These are phyloP conservation scores for Aurelia sp. DNA, from an alignment of 30 jellyfish, hydroid and myxozoan species.

Conservation along the genomic window DNA sequence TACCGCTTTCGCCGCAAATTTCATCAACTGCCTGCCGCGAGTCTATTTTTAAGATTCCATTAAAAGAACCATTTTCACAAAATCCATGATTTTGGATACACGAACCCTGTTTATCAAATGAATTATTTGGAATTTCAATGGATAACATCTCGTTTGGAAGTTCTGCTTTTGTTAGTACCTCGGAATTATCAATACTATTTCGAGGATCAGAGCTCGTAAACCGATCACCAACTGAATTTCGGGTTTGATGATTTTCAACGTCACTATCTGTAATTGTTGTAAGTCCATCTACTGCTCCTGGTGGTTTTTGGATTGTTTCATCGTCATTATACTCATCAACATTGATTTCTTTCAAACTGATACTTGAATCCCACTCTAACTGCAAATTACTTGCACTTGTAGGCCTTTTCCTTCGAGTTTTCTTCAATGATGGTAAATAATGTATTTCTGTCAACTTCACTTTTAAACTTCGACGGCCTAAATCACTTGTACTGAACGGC, in stretches of 20 bases:
- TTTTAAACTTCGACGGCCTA: not conserved
- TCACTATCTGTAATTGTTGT: not conserved
- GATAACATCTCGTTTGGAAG: not conserved
- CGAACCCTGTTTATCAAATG: not conserved
- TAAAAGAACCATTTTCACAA: not conserved
- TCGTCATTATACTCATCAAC: not conserved
- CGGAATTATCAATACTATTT: not conserved
- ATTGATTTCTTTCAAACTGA: slow-evolving; percentile 1
- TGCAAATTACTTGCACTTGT: slow-evolving; percentile 12
- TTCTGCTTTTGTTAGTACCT: not conserved
- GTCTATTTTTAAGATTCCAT: not conserved
- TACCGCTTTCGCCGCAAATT: not conserved
- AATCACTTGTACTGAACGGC: slow-evolving; percentile 27
- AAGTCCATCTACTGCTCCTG: not conserved
- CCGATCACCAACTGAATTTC: not conserved
- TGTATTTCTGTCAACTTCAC: slow-evolving; percentile 23
- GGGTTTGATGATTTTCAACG: not conserved
- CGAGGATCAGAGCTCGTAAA: too few relatives aligned
- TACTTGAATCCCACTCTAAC: slow-evolving; percentile 7
- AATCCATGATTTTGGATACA: not conserved
- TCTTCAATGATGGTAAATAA: slow-evolving; percentile 48
- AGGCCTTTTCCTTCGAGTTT: slow-evolving; percentile 28
- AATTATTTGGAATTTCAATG: not conserved
- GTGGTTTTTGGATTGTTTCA: not conserved
- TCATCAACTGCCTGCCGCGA: not conserved